A percentile compares a stretch with the other conserved stretches of the same genome.
phyloP scores from a whole-genome alignment of 2,888 invertebrate species.

The Metacarcinus magister region DNA sequence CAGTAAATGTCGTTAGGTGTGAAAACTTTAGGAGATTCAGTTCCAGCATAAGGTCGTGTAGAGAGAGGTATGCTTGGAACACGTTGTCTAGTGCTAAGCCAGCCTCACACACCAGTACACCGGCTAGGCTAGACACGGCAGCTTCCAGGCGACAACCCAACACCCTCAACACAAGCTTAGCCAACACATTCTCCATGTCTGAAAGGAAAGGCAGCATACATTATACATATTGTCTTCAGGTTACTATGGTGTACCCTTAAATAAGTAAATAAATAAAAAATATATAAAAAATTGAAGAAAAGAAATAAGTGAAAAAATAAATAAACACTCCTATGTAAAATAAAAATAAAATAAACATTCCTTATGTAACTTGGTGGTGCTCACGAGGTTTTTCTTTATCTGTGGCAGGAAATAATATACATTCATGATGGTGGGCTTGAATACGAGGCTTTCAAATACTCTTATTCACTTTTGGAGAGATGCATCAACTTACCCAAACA shows the following conservation, averaged over 20 bases:
- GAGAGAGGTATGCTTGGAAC: background rate
- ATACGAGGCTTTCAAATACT: no score
- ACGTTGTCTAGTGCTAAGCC: background rate
- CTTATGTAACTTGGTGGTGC: no score
- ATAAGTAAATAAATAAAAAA: no score
- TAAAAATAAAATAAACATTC: no score
- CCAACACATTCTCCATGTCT: background rate
- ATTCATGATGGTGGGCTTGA: no score
- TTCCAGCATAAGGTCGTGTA: background rate
- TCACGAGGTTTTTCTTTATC: no score
- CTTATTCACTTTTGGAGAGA: background rate
- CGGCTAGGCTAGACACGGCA: background rate
- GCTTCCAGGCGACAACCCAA: background rate
- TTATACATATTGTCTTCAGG: no score
- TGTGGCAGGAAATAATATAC: no score
- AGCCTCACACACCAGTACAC: background rate
- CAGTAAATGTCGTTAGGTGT: background rate
- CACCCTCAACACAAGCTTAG: background rate
- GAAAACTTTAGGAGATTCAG: background rate
- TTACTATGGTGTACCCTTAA: no score
- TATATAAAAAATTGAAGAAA: no score
- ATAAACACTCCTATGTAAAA: no score
- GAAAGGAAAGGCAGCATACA: background rate
- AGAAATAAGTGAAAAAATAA: no score
- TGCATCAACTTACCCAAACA: background rate